Evolutionary conservation across 2,797 vertebrate species (phyloP), one percentile per base, ranked within the genome.

Genomic region (Tenualosa thibaudeaui): DNA sequence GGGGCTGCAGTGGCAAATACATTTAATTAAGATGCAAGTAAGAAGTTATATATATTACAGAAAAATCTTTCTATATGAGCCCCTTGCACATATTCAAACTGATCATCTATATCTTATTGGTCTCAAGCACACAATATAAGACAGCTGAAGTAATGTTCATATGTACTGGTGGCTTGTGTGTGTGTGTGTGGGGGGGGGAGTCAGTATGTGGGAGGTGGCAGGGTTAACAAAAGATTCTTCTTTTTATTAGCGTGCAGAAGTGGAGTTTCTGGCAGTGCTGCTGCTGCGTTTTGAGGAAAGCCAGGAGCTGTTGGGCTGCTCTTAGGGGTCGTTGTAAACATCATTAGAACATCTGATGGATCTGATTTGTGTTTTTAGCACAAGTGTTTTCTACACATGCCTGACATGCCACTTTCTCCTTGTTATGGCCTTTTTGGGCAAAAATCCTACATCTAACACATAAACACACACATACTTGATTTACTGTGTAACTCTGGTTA

Each of bases 321-420:
- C 40, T 46, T 3, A 1, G 17, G 62, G 83, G 49, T n/a, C 3
- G 68, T 49, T 82, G 9, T 86, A 56, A 82, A 75, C 62, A 82
- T 82, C 84, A 75, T 51, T 37, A 54, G 58, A 75, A 12, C 75
- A 26, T 82, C 81, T 81, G 60, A 84, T 84, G 37, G 31, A 56
- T 50, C 26, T 37, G 17, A 37, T 49, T 49, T 54, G 60, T 9
- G 40, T 22, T 84, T 68, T 81, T 60, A 50, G 2, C 51, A 68
- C 31, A 75, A 75, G 22, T 81, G 46, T 71, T 37, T n/a, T 24
- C 58, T 26, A 46, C 54, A 65, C 82, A 15, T 50, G 22, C 40
- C 31, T 22, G 37, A 53, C 19, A 60, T 9, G n/a, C 24, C 26
- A n/a, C 4, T 9, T n/a, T 24, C 68, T 50, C 81, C 9, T 65